These are phyloP conservation scores for Amaurobius ferox DNA, from an alignment of 2,888 invertebrate species.

Conservation along the genomic window DNA sequence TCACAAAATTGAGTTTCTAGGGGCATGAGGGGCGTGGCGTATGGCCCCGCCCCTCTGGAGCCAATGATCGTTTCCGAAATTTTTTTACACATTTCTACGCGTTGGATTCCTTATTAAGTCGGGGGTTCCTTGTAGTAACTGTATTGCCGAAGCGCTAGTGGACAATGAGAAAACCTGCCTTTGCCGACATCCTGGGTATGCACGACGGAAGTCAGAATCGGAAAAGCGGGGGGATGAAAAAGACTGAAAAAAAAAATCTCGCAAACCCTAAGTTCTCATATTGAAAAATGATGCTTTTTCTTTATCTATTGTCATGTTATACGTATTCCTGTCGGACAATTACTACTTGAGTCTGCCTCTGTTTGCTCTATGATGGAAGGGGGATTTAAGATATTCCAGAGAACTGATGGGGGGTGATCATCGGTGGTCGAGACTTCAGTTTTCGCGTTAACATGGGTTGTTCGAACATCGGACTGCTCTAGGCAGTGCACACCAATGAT, in stretches of 20 bases:
- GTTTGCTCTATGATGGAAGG: conserved; percentile 48
- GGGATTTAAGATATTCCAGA: background rate
- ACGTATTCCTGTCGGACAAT: conserved; percentile 46
- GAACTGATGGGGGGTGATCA: background rate
- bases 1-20: background rate
- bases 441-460: background rate
- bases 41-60: conserved; percentile 35
- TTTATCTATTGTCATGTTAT: conserved; percentile 37
- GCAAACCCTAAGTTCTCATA: conserved; percentile 42
- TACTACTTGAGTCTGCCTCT: conserved; percentile 58
- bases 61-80: conserved; percentile 43
- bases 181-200: conserved; percentile 55
- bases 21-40: conserved; percentile 29
- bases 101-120: background rate
- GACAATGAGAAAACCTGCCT: conserved; percentile 70
- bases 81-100: background rate
- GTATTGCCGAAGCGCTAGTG: conserved; percentile 3
- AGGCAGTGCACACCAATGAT: background rate
- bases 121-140: background rate
- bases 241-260: conserved; percentile 32
- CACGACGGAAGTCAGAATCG: conserved; percentile 35
- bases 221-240: background rate
- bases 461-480: background rate
- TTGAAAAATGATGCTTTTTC: conserved; percentile 59
- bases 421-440: background rate